A percentile compares a stretch with the other conserved stretches of the same genome.
Conservation (phyloP, 2,888 invertebrate genomes). For the Cryptops parisi region DNA sequence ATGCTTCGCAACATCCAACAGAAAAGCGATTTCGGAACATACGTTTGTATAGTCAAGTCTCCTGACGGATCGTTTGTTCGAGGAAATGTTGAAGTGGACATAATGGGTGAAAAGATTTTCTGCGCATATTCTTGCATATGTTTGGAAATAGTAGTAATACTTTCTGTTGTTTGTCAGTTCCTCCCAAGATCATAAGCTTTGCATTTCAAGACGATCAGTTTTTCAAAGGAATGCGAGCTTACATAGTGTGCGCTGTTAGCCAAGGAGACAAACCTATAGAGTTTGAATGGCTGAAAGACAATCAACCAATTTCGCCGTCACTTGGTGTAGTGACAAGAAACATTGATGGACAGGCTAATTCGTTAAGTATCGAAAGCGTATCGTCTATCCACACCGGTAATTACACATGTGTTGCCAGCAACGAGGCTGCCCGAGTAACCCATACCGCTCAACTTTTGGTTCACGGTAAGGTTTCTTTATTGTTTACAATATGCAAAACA, state of each 20-base stretch:
- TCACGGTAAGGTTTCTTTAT: constrained; percentile 21
- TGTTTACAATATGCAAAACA: too few relatives aligned
- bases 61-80: constrained; percentile 77
- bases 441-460: constrained; percentile 21
- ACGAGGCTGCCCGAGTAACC: constrained; percentile 21
- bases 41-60: constrained; percentile 86
- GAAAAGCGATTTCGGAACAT: constrained; percentile 79
- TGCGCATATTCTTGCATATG: not conserved
- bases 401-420: constrained; percentile 24
- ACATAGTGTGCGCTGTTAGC: constrained; percentile 51
- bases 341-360: constrained; percentile 18
- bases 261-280: constrained; percentile 65
- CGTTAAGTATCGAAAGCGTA: constrained; percentile 23
- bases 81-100: constrained; percentile 79
- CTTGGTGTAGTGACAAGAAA: constrained; percentile 19
- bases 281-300: constrained; percentile 47
- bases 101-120: constrained; percentile 71
- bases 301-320: constrained; percentile 28
- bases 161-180: constrained; percentile 39
- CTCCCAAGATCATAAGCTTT: constrained; percentile 58
- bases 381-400: constrained; percentile 22
- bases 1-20: constrained; percentile 89
- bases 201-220: constrained; percentile 51
- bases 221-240: constrained; percentile 59
- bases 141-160: constrained; percentile 17